These are phyloP conservation scores for Spheniscus mendiculus DNA, from an alignment of 2,113 vertebrate genomes.

Conservation along the genomic window DNA sequence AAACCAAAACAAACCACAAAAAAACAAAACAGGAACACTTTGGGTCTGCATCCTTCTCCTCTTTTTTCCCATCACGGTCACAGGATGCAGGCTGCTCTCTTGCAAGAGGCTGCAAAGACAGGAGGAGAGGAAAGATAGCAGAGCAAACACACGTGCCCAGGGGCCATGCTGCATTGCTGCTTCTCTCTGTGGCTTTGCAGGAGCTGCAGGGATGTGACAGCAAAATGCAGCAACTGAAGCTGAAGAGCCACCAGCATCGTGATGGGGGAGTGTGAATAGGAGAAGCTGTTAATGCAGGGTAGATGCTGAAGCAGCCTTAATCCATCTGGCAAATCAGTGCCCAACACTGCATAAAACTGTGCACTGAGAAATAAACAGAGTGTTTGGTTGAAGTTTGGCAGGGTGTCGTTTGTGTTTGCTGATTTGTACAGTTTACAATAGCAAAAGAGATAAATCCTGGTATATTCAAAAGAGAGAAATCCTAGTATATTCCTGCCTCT, in stretches of 20 bases:
- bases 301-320: background rate
- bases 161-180: rapidly evolving
- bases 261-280: background rate
- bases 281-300: background rate
- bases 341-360: background rate
- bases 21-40: background rate
- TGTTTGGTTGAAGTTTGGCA: background rate
- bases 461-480: background rate
- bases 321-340: background rate
- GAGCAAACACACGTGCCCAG: background rate
- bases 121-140: background rate
- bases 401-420: background rate
- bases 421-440: background rate
- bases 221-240: background rate
- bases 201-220: background rate
- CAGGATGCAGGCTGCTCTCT: background rate
- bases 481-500: background rate
- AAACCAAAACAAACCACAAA: background rate
- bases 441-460: background rate
- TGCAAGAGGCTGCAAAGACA: background rate
- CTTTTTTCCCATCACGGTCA: background rate
- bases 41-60: background rate
- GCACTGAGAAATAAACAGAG: background rate
- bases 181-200: background rate
- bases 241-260: background rate